Evolutionary conservation across 2,888 invertebrate genomes (phyloP).

Genomic region (Dolichopus griseipennis): DNA sequence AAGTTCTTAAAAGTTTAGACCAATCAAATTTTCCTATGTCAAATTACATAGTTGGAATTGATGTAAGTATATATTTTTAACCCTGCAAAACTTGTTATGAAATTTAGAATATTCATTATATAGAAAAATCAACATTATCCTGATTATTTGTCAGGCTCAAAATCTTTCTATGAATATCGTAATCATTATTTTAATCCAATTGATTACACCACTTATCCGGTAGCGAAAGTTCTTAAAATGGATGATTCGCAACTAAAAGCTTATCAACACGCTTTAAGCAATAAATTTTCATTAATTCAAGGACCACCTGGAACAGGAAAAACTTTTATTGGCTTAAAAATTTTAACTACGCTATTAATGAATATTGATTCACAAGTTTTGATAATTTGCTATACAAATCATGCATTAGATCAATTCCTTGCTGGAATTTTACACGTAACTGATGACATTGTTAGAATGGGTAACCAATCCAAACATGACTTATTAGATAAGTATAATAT

Average conservation of each 20-base stretch:
- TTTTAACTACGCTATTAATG: constrained; percentile 57
- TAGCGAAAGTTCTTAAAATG: constrained; percentile 43
- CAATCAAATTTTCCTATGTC: constrained; percentile 56
- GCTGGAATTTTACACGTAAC: constrained; percentile 57
- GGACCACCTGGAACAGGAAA: constrained; percentile 87
- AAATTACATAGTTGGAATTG: constrained; percentile 56
- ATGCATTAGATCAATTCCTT: constrained; percentile 78
- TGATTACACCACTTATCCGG: constrained; percentile 44
- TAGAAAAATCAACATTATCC: constrained; percentile 27
- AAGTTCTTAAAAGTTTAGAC: constrained; percentile 54
- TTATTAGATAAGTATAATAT: constrained; percentile 48
- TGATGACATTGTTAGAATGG: constrained; percentile 56
- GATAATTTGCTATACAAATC: constrained; percentile 76
- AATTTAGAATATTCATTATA: no score
- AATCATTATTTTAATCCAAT: constrained; percentile 27
- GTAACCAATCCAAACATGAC: constrained; percentile 57
- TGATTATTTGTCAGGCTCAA: constrained; percentile 37
- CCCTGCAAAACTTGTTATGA: no score
- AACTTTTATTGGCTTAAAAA: constrained; percentile 68
- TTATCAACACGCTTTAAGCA: constrained; percentile 56
- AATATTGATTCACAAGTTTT: constrained; percentile 56
- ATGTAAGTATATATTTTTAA: constrained; percentile 34
- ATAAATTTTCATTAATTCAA: constrained; percentile 70
- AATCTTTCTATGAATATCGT: constrained; percentile 25
- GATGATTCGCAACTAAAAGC: constrained; percentile 62